Conservation (phyloP, 2,888 invertebrate species). For the Hymenopus coronatus region DNA sequence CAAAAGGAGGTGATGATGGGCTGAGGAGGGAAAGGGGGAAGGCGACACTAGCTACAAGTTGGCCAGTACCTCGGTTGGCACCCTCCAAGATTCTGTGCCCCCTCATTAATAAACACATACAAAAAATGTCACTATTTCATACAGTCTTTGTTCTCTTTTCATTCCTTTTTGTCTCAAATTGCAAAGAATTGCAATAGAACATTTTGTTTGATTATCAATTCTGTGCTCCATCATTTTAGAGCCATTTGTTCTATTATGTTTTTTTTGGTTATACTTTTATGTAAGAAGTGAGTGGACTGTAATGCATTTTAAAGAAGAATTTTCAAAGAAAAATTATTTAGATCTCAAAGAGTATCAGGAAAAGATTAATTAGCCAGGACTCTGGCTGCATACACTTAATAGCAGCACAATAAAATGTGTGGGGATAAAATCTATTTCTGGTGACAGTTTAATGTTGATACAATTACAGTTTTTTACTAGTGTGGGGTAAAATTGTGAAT, state of each 20-base stretch:
- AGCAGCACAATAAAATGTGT: neutral
- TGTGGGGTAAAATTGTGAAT: neutral
- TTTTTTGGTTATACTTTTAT: neutral
- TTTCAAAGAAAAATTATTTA: neutral
- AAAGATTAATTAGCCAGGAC: neutral
- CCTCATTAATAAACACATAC: neutral
- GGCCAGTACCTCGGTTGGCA: neutral
- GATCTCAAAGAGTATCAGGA: neutral
- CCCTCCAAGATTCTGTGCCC: neutral
- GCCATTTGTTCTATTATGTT: neutral
- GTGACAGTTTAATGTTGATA: neutral
- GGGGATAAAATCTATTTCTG: neutral
- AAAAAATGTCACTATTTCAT: neutral
- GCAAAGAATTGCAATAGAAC: neutral
- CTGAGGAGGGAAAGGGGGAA: constrained; percentile 12
- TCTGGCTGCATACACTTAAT: neutral
- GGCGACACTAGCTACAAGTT: neutral
- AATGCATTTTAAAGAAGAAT: neutral
- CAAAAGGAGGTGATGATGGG: constrained; percentile 47
- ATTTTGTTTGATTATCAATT: neutral
- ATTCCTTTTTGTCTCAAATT: neutral
- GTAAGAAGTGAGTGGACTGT: neutral
- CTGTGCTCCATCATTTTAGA: neutral
- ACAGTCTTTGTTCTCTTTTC: neutral
- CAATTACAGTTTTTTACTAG: neutral